A percentile compares a stretch with the other conserved stretches of the same genome.
Evolutionary conservation across 2,797 vertebrate genomes (phyloP).

Genomic region (Micrastur ruficollis): DNA sequence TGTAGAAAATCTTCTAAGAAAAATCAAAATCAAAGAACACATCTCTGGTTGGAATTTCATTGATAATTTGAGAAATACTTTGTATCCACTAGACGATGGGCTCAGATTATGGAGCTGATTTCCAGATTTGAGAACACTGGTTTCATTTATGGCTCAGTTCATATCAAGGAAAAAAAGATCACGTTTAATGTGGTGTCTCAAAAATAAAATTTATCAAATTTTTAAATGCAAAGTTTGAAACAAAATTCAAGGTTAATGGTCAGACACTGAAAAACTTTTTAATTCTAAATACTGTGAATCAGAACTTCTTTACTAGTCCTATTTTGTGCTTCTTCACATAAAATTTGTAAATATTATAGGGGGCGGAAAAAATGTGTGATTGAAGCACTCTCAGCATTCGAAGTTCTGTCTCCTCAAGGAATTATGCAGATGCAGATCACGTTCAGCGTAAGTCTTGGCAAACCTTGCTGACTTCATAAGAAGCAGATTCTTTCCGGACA

Average conservation of each 20-base stretch:
- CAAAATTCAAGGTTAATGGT: background rate
- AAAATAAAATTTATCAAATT: background rate
- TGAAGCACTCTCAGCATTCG: background rate
- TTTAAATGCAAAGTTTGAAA: background rate
- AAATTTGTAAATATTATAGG: background rate
- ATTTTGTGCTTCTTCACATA: background rate
- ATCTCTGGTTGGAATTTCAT: background rate
- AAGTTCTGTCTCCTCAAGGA: background rate
- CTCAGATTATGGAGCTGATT: background rate
- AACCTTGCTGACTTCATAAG: background rate
- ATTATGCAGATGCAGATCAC: background rate
- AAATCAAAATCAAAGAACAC: background rate
- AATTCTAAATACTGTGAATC: background rate
- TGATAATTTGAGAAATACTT: background rate
- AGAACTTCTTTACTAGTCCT: background rate
- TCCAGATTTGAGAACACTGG: background rate
- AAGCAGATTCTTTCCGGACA: background rate
- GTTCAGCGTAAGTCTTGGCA: background rate
- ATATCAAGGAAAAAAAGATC: background rate
- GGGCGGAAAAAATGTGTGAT: background rate
- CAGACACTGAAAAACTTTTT: background rate
- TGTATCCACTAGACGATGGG: background rate
- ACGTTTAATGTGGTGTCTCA: background rate
- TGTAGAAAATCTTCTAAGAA: background rate
- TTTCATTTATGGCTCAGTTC: background rate